Evolutionary conservation across 2,888 invertebrate species (phyloP), one percentile per base, ranked within the genome.

Genomic region (Archaeoteleia sp.): DNA sequence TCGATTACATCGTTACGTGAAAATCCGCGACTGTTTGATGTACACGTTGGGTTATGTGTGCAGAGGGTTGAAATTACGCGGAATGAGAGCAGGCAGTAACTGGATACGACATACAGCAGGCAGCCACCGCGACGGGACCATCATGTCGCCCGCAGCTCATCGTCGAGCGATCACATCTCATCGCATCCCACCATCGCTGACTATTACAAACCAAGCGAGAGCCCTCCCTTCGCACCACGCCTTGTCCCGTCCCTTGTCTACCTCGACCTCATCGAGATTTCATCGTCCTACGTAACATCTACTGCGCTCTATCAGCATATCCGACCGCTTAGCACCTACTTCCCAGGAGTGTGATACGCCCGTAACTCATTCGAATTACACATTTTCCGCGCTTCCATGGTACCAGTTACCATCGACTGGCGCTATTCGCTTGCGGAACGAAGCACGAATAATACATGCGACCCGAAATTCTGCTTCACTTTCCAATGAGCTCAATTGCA

Each of bases 281-380:
- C 74, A 75, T 73, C 74, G 74, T 76, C 69, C 77, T 78, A 77
- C 74, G 61, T 76, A 75, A 75, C 78, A 72, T 76, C 73, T 74
- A 73, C 70, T 67, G 69, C 75, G 75, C 77, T 79, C 82, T 81
- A 85, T 85, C 85, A 85, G 84, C 84, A 84, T 84, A 85, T 82
- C 80, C 80, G 80, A 82, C 77, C 85, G 83, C 84, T 85, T 85
- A 85, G 84, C 84, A 84, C 84, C 85, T 82, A 82, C 85, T 83
- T 84, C 85, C 85, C 85, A 81, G 73, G 85, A 84, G 85, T 84
- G 83, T 80, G 82, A 84, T 85, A 85, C 74, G 77, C 81, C 78
- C 81, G 82, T 83, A 82, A 83, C 83, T 85, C 84, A 83, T 84
- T 84, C 82, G 84, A 84, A 85, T 85, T 84, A 83, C 81, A 83